A percentile compares a stretch with the other conserved stretches of the same genome.
Conservation (phyloP, 2,797 vertebrate genomes). For the Valencia hispanica region DNA sequence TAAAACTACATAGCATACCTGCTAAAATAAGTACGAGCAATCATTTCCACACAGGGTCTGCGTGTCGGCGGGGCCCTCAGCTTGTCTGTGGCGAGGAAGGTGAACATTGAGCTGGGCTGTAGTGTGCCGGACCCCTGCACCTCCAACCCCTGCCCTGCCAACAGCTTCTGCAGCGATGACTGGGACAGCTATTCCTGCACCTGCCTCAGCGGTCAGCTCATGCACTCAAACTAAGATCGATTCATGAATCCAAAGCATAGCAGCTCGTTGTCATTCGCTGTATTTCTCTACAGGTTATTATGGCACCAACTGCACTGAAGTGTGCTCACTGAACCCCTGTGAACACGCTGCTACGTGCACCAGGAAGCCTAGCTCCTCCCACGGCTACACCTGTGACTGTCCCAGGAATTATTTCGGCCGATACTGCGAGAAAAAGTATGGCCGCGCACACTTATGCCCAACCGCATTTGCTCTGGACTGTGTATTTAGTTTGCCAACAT, state of each 20-base stretch:
- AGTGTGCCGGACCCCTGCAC: slow-evolving; percentile 88
- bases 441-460: not conserved
- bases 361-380: slow-evolving; percentile 80
- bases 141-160: slow-evolving; percentile 87
- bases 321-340: slow-evolving; percentile 90
- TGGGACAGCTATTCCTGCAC: slow-evolving; percentile 93
- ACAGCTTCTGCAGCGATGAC: slow-evolving; percentile 90
- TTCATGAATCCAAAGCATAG: not conserved
- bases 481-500: not conserved
- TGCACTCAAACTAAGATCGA: not conserved
- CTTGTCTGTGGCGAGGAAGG: slow-evolving; percentile 78
- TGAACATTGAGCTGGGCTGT: slow-evolving; percentile 89
- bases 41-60: slow-evolving; percentile 81
- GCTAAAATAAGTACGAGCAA: not conserved
- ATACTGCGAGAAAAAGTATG: slow-evolving; percentile 92
- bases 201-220: slow-evolving; percentile 85
- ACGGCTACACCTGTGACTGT: slow-evolving; percentile 90
- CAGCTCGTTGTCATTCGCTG: not conserved
- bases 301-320: slow-evolving; percentile 88
- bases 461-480: not conserved
- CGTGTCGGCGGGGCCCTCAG: slow-evolving; percentile 85
- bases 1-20: not conserved
- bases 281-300: slow-evolving; percentile 84
- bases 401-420: slow-evolving; percentile 88
- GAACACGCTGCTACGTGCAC: slow-evolving; percentile 87